A percentile compares a stretch with the other conserved stretches of the same genome.
These are phyloP conservation scores for Mythimna pallens DNA, from an alignment of 2,888 invertebrate species.

Conservation along the genomic window DNA sequence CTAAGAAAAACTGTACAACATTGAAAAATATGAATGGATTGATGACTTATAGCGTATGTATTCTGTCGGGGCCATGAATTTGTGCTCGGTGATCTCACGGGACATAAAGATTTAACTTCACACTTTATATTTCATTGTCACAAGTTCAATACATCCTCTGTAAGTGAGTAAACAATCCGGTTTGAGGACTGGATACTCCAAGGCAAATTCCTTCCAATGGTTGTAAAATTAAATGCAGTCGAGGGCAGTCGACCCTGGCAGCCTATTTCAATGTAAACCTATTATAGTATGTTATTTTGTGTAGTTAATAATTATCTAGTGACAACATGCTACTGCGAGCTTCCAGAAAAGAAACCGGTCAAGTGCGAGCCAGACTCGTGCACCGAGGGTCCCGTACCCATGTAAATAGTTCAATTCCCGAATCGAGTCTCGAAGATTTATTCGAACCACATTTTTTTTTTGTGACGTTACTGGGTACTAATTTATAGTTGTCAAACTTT, in stretches of 20 bases:
- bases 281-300: conserved; percentile 13
- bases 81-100: not conserved
- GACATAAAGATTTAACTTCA: not conserved
- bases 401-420: too few relatives aligned
- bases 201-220: not conserved
- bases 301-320: not conserved
- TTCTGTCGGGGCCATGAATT: too few relatives aligned
- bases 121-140: not conserved
- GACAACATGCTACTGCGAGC: not conserved
- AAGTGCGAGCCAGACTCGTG: too few relatives aligned
- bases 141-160: conserved; percentile 15
- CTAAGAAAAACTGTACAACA: too few relatives aligned
- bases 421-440: too few relatives aligned
- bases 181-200: not conserved
- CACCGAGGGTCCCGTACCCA: not conserved
- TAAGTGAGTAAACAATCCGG: conserved; percentile 20
- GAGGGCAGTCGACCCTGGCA: conserved; percentile 39
- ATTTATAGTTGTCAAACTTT: too few relatives aligned
- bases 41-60: too few relatives aligned
- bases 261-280: conserved; percentile 13
- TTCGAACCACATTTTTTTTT: too few relatives aligned
- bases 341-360: not conserved
- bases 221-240: not conserved
- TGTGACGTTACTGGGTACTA: too few relatives aligned
- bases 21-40: too few relatives aligned